A percentile compares a stretch with the other conserved stretches of the same genome.
These are phyloP conservation scores for Leptatherina wallacei DNA, from an alignment of 2,797 vertebrate species.

Conservation along the genomic window DNA sequence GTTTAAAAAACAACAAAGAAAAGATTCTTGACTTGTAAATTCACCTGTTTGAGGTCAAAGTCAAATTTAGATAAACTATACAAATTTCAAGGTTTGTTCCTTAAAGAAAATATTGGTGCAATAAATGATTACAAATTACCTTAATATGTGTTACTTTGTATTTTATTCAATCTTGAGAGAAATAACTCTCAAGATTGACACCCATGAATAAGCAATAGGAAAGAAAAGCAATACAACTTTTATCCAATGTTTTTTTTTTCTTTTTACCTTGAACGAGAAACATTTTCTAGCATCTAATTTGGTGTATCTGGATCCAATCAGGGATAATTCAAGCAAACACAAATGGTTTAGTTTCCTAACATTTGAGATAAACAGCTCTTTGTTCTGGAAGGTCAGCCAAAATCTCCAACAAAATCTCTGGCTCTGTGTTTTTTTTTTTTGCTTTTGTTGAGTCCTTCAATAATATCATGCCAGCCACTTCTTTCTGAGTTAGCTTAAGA, in stretches of 20 bases:
- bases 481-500: conserved; percentile 53
- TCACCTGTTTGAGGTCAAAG: background rate
- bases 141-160: conserved; percentile 33
- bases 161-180: conserved; percentile 26
- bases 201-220: conserved; percentile 37
- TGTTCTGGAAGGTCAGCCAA: conserved; percentile 63
- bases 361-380: conserved; percentile 72
- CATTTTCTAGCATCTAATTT: conserved; percentile 67
- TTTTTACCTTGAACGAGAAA: conserved; percentile 63
- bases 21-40: background rate
- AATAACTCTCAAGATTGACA: conserved; percentile 33
- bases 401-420: conserved; percentile 28
- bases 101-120: conserved; percentile 20
- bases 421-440: conserved; percentile 14
- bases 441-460: conserved; percentile 19
- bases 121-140: conserved; percentile 14
- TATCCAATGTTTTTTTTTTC: conserved; percentile 51
- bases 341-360: conserved; percentile 73
- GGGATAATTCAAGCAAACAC: conserved; percentile 73
- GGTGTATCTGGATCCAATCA: conserved; percentile 75
- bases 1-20: background rate
- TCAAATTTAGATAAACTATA: background rate
- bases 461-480: conserved; percentile 48
- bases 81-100: background rate
- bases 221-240: conserved; percentile 45